These are phyloP conservation scores for Sesamia inferens DNA, from an alignment of 2,888 invertebrate genomes.

Conservation along the genomic window DNA sequence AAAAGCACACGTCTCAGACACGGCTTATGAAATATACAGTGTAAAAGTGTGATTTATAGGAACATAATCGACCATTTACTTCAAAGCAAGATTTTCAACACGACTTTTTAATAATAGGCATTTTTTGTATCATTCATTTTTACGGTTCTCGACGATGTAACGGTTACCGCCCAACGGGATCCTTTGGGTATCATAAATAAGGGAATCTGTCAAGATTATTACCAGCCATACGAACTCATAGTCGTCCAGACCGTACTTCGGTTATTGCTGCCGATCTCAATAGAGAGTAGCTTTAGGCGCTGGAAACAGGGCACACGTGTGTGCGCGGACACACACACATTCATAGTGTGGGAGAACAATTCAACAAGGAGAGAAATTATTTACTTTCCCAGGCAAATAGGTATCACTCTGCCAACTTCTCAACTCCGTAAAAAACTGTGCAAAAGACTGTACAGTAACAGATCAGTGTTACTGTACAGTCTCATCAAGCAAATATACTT, in stretches of 20 bases:
- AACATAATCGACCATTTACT: background rate
- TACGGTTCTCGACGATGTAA: background rate
- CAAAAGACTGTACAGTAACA: too few relatives aligned
- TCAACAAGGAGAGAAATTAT: background rate
- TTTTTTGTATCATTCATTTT: background rate
- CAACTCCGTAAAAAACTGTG: too few relatives aligned
- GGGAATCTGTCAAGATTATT: constrained; percentile 26
- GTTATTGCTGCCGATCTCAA: background rate
- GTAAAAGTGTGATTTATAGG: background rate
- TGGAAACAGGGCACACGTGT: background rate
- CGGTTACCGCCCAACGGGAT: constrained; percentile 1
- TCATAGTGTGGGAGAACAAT: background rate
- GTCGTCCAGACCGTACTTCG: background rate
- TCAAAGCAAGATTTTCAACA: background rate
- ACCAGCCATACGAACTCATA: background rate
- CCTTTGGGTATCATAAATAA: constrained; percentile 13
- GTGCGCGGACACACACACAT: too few relatives aligned
- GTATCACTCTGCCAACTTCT: background rate
- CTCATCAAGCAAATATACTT: too few relatives aligned
- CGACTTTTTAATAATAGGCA: background rate
- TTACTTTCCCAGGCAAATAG: background rate
- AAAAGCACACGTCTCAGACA: too few relatives aligned
- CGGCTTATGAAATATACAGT: too few relatives aligned
- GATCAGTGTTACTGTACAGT: too few relatives aligned
- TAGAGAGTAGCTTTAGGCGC: background rate